Conservation (phyloP, 1,140 invertebrate genomes). For the Idris sp. region DNA sequence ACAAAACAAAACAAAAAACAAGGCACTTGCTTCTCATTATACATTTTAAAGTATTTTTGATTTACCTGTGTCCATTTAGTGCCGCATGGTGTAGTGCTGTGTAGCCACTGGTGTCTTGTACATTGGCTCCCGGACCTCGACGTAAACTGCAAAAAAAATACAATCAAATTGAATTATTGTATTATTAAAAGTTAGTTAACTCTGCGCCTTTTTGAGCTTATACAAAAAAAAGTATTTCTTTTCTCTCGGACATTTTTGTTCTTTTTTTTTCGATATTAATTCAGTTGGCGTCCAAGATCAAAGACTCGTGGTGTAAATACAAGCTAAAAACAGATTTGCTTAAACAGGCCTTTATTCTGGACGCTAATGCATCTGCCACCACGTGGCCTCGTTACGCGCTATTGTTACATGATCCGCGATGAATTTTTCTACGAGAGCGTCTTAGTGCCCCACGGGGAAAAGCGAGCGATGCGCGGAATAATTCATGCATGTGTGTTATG, state of each 20-base stretch:
- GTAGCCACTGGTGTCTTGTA: conserved; percentile 95
- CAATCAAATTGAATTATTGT: conserved; percentile 22
- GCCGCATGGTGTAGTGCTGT: conserved; percentile 96
- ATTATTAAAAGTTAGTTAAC: background rate
- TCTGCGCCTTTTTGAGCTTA: too few species aligned
- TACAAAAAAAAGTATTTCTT: too few species aligned
- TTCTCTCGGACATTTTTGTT: too few species aligned
- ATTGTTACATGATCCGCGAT: conserved; percentile 70
- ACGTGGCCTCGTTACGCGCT: conserved; percentile 75
- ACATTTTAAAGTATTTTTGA: conserved; percentile 15
- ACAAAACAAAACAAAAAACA: too few species aligned
- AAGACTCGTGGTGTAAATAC: conserved; percentile 23
- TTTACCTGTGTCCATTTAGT: conserved; percentile 93
- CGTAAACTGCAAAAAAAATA: conserved; percentile 84
- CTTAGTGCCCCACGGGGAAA: conserved; percentile 31
- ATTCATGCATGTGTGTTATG: conserved; percentile 55
- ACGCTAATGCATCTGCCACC: conserved; percentile 16
- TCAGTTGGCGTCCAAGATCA: conserved; percentile 22
- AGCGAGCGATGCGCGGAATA: conserved; percentile 36
- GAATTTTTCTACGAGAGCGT: conserved; percentile 55
- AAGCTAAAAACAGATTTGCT: conserved; percentile 61
- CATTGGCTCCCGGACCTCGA: conserved; percentile 92
- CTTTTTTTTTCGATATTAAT: conserved; percentile 9
- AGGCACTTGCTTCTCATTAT: conserved; percentile 5
- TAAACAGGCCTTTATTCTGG: conserved; percentile 66